These are phyloP conservation scores for Eudemis profundana DNA, from an alignment of 2,888 invertebrate species.

Conservation along the genomic window DNA sequence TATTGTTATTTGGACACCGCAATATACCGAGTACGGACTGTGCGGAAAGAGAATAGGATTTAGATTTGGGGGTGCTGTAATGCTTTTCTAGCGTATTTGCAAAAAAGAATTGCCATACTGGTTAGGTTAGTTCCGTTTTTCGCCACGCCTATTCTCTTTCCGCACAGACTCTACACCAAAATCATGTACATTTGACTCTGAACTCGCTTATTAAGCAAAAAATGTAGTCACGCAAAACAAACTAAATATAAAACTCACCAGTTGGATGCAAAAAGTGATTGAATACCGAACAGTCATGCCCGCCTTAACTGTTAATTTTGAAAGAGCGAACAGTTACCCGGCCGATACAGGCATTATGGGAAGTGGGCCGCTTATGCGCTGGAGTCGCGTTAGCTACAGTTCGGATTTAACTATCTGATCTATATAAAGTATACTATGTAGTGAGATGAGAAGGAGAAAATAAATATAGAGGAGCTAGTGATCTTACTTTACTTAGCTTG, in stretches of 20 bases:
- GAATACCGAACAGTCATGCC: slow-evolving; percentile 31
- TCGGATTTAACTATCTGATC: slow-evolving; percentile 17
- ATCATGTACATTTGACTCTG: not conserved
- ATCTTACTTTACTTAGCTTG: too few relatives aligned
- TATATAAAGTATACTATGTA: slow-evolving; percentile 2
- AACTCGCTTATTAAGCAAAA: not conserved
- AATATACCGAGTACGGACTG: too few relatives aligned
- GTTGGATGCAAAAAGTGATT: slow-evolving; percentile 31
- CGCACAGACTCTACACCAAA: too few relatives aligned
- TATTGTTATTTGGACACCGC: too few relatives aligned
- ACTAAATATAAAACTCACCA: slow-evolving; percentile 24
- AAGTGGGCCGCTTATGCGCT: slow-evolving; percentile 28
- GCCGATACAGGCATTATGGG: slow-evolving; percentile 34
- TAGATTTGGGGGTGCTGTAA: too few relatives aligned
- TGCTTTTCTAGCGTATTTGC: too few relatives aligned
- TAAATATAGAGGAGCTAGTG: too few relatives aligned
- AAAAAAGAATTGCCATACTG: too few relatives aligned
- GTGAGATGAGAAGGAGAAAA: too few relatives aligned
- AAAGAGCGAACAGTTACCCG: slow-evolving; percentile 37
- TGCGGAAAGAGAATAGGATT: too few relatives aligned
- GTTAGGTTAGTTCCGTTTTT: too few relatives aligned
- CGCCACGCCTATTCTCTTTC: too few relatives aligned
- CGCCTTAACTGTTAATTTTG: slow-evolving; percentile 39
- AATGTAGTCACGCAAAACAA: slow-evolving; percentile 19
- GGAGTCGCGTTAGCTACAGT: slow-evolving; percentile 4